A percentile compares a stretch with the other conserved stretches of the same genome.
Evolutionary conservation across 2,888 invertebrate species (phyloP).

Genomic region (Dione juno): DNA sequence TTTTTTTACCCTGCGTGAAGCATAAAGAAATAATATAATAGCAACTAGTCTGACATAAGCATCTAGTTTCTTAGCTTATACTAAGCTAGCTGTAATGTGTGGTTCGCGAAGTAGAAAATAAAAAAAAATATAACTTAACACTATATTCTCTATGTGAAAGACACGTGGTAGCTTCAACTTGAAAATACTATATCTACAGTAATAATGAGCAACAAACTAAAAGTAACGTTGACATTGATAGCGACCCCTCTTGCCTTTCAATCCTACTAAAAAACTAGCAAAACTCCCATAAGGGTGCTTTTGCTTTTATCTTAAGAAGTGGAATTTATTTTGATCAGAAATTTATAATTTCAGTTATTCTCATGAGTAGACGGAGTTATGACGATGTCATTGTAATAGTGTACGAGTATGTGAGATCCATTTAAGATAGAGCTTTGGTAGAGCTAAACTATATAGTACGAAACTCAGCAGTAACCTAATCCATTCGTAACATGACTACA

Average conservation of each 20-base stretch:
- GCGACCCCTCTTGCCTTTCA: constrained; percentile 30
- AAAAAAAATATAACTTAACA: not conserved
- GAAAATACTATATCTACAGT: not conserved
- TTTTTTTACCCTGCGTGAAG: too few species aligned
- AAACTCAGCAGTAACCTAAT: constrained; percentile 4
- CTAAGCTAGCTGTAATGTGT: too few species aligned
- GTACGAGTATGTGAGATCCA: constrained; percentile 8
- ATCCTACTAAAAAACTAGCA: constrained; percentile 18
- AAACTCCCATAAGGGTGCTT: constrained; percentile 34
- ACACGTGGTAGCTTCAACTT: too few species aligned
- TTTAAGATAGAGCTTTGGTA: constrained; percentile 16
- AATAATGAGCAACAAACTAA: constrained; percentile 41
- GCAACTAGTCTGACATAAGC: too few species aligned
- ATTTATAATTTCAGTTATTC: not conserved
- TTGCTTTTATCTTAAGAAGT: constrained; percentile 2
- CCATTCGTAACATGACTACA: constrained; percentile 20
- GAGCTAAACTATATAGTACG: not conserved
- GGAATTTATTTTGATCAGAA: not conserved
- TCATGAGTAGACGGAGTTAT: not conserved
- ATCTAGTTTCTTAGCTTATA: too few species aligned
- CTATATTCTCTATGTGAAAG: not conserved
- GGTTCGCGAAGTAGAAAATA: too few species aligned
- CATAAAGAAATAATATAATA: too few species aligned
- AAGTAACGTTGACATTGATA: constrained; percentile 52
- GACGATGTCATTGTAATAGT: not conserved